Evolutionary conservation across 2,797 vertebrate species (phyloP).

Genomic region (Malurus splendens): DNA sequence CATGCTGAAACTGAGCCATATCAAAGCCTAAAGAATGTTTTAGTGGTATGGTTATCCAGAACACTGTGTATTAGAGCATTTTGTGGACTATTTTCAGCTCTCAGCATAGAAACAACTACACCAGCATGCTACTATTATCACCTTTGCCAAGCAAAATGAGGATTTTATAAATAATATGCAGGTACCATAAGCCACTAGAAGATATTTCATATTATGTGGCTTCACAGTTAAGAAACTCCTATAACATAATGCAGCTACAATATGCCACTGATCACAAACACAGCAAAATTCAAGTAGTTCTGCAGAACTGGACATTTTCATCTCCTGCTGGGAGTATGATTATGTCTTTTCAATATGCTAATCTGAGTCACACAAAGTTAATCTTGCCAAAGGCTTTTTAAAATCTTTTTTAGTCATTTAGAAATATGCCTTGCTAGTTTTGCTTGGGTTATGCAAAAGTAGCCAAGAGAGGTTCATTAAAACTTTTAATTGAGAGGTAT

Average conservation of each 20-base stretch:
- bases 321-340: neutral
- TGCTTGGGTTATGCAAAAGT: neutral
- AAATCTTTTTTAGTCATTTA: neutral
- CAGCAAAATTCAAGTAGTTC: neutral
- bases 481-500: neutral
- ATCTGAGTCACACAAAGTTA: neutral
- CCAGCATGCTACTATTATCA: neutral
- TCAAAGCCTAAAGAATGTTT: neutral
- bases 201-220: neutral
- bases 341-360: neutral
- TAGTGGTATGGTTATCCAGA: neutral
- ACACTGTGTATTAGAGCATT: neutral
- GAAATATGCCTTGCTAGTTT: neutral
- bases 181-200: neutral
- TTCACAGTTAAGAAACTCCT: neutral
- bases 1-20: neutral
- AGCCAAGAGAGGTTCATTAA: neutral
- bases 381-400: slow-evolving; percentile 3
- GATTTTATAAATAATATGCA: neutral
- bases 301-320: neutral
- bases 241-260: neutral
- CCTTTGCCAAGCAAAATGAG: neutral
- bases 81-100: neutral
- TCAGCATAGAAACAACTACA: neutral
- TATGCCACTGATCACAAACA: neutral